These are phyloP conservation scores for Todus mexicanus DNA, from an alignment of 2,797 vertebrate genomes.

Conservation along the genomic window DNA sequence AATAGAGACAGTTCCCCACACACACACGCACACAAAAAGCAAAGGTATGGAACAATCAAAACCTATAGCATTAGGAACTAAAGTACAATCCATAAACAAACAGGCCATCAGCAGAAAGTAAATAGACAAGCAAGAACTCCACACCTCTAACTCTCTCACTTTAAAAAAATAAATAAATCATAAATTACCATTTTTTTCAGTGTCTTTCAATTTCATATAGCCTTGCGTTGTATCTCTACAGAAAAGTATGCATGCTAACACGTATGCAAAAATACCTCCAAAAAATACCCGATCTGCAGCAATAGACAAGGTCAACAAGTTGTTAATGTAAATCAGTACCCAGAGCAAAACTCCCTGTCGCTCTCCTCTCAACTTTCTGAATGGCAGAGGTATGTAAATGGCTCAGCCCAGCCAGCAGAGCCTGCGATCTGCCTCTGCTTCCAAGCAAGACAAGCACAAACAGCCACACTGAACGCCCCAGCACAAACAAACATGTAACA, in stretches of 20 bases:
- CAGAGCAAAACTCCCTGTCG: not conserved
- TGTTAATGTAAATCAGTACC: not conserved
- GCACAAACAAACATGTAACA: not conserved
- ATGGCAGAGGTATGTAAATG: not conserved
- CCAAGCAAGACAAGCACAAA: not conserved
- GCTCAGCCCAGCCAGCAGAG: not conserved
- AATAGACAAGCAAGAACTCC: not conserved
- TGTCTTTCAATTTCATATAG: not conserved
- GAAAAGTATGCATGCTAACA: fast-evolving
- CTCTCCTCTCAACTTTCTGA: not conserved
- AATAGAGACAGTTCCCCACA: not conserved
- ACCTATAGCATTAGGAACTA: not conserved
- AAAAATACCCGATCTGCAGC: not conserved
- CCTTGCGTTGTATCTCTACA: not conserved
- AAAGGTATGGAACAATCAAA: not conserved
- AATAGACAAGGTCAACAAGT: constrained; percentile 15
- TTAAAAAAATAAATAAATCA: not conserved
- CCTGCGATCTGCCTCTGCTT: not conserved
- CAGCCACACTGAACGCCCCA: not conserved
- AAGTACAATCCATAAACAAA: not conserved
- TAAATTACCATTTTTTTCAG: not conserved
- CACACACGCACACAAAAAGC: too few species aligned
- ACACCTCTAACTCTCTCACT: not conserved
- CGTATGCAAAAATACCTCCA: not conserved
- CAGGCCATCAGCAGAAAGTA: not conserved